Percentiles rank a stretch among this genome's conserved stretches.
Conservation (phyloP, 2,797 vertebrate genomes). For the Okamejei kenojei region DNA sequence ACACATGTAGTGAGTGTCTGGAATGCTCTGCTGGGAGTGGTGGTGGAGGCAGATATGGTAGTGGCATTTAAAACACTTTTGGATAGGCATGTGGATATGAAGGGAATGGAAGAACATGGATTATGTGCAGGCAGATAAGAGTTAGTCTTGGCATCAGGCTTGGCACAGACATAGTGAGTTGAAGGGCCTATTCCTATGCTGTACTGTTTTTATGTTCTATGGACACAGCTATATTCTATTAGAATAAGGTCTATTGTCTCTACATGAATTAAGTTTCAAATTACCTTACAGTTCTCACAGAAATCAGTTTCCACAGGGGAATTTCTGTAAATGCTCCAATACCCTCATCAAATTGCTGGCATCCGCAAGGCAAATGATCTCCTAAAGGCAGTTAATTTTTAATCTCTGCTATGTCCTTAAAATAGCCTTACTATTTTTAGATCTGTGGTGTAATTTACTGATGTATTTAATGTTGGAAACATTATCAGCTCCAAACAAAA, state of each 20-base stretch:
- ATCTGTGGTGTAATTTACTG: not conserved
- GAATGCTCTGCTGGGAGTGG: too few relatives aligned
- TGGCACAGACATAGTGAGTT: too few relatives aligned
- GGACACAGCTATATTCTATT: not conserved
- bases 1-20: too few relatives aligned
- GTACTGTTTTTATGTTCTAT: not conserved
- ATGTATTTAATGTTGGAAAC: not conserved
- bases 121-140: too few relatives aligned
- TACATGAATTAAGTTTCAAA: not conserved
- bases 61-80: too few relatives aligned
- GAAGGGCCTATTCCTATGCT: too few relatives aligned
- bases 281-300: not conserved
- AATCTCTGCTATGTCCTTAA: not conserved
- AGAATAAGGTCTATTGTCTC: not conserved
- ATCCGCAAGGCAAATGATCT: not conserved
- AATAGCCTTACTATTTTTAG: conserved; percentile 26
- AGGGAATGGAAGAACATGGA: too few relatives aligned
- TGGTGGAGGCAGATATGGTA: too few relatives aligned
- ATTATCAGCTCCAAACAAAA: not conserved
- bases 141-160: too few relatives aligned
- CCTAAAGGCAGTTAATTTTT: conserved; percentile 10
- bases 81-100: too few relatives aligned
- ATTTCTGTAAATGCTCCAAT: not conserved
- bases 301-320: not conserved
- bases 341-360: not conserved